Evolutionary conservation across 2,888 invertebrate species (phyloP), one percentile per base, ranked within the genome.

Genomic region (Selenia dentaria): DNA sequence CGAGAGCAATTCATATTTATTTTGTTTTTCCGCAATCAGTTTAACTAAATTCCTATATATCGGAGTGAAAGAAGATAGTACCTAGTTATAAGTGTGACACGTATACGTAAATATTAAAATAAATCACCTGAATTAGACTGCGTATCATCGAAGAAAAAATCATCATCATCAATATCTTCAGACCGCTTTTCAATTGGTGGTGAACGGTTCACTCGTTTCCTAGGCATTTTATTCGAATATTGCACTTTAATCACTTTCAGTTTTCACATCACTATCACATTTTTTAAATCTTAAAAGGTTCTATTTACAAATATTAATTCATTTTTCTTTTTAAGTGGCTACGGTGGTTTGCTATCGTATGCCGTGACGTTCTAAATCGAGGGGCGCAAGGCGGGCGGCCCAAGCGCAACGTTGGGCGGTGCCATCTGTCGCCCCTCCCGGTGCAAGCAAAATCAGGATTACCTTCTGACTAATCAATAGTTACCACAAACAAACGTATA

Each of bases 81-180:
- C n/a, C n/a, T n/a, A n/a, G n/a, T n/a, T n/a, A n/a, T n/a, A n/a
- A n/a, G n/a, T n/a, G n/a, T n/a, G n/a, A n/a, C n/a, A n/a, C n/a
- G n/a, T n/a, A n/a, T n/a, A n/a, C n/a, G n/a, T n/a, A n/a, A n/a
- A n/a, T n/a, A n/a, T n/a, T n/a, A n/a, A n/a, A n/a, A n/a, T n/a
- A n/a, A n/a, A n/a, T n/a, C 57, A 88, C 89, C 87, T 64, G 89
- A 89, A 59, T 74, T 84, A 6, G 89, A 88, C 40, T 86, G 84
- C 28, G 80, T 81, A 54, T 90, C 90, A 37, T 90, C 90, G 47
- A 88, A 88, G 48, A 85, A 82, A 53, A 87, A 88, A 61, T 89
- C 89, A 48, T 90, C 89, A 49, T 89, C 89, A 6, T 88, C 87
- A 3, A 58, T 70, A 24, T 84, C 87, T 6, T 87, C 88, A 2